Conservation (phyloP, 2,113 vertebrate species). For the Laticauda colubrina region DNA sequence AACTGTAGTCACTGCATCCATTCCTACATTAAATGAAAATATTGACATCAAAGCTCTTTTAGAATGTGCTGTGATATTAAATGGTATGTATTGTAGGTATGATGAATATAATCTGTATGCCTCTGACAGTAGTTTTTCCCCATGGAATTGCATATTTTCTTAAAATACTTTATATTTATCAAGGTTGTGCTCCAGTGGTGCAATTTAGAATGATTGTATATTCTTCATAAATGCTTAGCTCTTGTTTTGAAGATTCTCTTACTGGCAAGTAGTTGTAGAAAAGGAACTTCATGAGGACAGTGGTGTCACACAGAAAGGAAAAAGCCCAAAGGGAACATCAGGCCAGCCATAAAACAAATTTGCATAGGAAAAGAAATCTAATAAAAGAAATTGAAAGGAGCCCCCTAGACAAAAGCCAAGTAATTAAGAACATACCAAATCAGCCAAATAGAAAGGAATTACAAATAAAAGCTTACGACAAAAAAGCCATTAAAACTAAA, state of each 20-base stretch:
- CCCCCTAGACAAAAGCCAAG: too few species aligned
- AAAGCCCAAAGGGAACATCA: too few species aligned
- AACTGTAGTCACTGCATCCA: slow-evolving; percentile 75
- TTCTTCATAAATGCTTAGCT: neutral
- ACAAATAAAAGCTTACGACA: too few species aligned
- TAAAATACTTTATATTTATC: neutral
- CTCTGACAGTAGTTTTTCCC: neutral
- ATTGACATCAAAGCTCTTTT: slow-evolving; percentile 75
- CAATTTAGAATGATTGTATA: neutral
- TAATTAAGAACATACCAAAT: too few species aligned
- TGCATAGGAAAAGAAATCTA: too few species aligned
- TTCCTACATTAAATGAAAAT: slow-evolving; percentile 77
- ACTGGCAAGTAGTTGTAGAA: neutral
- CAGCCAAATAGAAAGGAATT: too few species aligned
- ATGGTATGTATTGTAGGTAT: slow-evolving; percentile 67
- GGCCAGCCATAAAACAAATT: too few species aligned
- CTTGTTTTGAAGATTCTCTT: neutral
- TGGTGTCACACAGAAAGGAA: too few species aligned
- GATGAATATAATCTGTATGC: neutral
- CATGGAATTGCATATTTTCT: neutral
- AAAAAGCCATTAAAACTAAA: too few species aligned
- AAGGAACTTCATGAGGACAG: too few species aligned
- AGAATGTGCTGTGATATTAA: slow-evolving; percentile 76
- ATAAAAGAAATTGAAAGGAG: too few species aligned
- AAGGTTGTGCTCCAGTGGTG: neutral